A percentile compares a stretch with the other conserved stretches of the same genome.
These are phyloP conservation scores for Luscinia luscinia DNA, from an alignment of 2,797 vertebrate species.

Conservation along the genomic window DNA sequence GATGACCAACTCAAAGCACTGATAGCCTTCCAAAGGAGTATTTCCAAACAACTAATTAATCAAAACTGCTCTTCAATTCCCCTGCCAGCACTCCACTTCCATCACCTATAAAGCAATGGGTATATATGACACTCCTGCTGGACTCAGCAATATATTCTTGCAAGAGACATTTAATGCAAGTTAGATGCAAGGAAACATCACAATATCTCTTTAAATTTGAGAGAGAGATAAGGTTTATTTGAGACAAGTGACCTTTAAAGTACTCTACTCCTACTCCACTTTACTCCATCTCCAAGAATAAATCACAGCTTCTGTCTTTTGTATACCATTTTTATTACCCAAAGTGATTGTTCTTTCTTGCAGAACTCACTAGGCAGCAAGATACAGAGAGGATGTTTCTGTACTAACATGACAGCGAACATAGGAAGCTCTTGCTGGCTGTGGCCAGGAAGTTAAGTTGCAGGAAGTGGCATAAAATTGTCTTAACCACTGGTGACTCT, in stretches of 20 bases:
- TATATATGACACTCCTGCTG: rapidly evolving
- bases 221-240: constrained; percentile 53
- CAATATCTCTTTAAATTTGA: constrained; percentile 24
- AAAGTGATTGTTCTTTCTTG: constrained; percentile 10
- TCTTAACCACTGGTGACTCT: neutral
- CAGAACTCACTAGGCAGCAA: constrained; percentile 32
- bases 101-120: neutral
- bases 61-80: neutral
- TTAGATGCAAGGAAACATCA: neutral
- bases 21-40: neutral
- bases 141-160: neutral
- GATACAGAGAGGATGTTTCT: neutral
- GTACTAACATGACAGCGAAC: neutral
- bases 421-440: neutral
- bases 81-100: neutral
- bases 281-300: constrained; percentile 43
- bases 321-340: constrained; percentile 51
- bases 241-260: constrained; percentile 67
- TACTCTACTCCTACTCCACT: neutral
- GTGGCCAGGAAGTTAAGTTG: neutral
- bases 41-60: neutral
- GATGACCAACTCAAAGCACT: neutral
- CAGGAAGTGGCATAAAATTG: neutral
- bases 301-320: constrained; percentile 51
- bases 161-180: neutral